Conservation (phyloP, 2,113 vertebrate species). For the Amphiprion percula region DNA sequence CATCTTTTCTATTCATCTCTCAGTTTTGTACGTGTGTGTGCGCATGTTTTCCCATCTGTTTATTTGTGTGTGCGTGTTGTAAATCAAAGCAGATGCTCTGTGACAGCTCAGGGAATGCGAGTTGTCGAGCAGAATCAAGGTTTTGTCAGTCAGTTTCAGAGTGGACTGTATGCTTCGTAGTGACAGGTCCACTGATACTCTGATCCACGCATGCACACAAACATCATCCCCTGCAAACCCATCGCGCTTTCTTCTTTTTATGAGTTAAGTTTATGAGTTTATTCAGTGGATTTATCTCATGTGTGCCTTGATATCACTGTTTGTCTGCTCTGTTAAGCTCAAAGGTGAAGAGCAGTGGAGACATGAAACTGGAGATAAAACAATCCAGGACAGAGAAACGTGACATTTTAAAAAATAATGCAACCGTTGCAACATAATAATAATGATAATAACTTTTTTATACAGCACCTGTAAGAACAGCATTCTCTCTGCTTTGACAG, state of each 20-base stretch:
- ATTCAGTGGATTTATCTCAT: neutral
- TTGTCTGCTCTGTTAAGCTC: too few relatives aligned
- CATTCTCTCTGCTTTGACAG: too few relatives aligned
- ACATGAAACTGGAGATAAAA: neutral
- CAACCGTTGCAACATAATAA: neutral
- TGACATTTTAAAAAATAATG: neutral
- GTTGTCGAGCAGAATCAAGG: conserved; percentile 11
- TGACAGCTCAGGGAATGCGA: conserved; percentile 10
- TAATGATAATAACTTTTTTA: too few relatives aligned
- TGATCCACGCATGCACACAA: neutral
- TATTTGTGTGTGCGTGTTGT: neutral
- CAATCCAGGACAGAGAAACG: neutral
- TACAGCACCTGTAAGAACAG: too few relatives aligned
- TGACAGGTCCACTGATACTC: neutral
- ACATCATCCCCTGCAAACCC: neutral
- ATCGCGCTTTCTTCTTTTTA: neutral
- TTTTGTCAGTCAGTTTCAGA: neutral
- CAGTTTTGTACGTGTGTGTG: neutral
- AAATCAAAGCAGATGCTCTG: conserved; percentile 18
- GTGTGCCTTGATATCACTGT: too few relatives aligned
- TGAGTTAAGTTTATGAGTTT: neutral
- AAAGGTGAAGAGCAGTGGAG: neutral
- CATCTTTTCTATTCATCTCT: conserved; percentile 10
- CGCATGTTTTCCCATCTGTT: conserved; percentile 13
- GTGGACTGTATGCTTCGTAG: neutral